Percentiles rank a stretch among this genome's conserved stretches.
phyloP scores from a whole-genome alignment of 2,113 vertebrate genomes.

The Camarhynchus parvulus region DNA sequence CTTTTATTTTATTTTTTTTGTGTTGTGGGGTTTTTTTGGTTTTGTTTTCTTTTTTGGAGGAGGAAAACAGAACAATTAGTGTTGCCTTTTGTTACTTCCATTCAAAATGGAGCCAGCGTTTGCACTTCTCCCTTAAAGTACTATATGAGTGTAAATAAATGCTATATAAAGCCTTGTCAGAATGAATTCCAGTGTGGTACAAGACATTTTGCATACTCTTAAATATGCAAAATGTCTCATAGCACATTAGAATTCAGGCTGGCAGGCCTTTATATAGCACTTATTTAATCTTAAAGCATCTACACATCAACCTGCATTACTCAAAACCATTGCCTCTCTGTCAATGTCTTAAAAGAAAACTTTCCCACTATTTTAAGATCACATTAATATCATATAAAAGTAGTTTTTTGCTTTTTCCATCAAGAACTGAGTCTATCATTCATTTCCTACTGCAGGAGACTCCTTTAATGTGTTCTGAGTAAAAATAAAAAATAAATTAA shows the following conservation, averaged over 20 bases:
- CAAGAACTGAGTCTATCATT: not conserved
- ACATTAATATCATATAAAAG: slow-evolving; percentile 57
- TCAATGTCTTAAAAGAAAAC: slow-evolving; percentile 78
- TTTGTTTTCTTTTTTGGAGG: slow-evolving; percentile 63
- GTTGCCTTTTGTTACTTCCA: slow-evolving; percentile 49
- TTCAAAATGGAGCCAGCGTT: slow-evolving; percentile 13
- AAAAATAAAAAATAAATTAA: not conserved
- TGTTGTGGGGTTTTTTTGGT: slow-evolving; percentile 70
- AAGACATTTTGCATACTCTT: slow-evolving; percentile 78
- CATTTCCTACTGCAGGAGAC: not conserved
- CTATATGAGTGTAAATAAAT: slow-evolving; percentile 68
- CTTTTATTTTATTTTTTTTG: slow-evolving; percentile 79
- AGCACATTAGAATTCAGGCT: slow-evolving; percentile 76
- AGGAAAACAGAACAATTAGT: slow-evolving; percentile 25
- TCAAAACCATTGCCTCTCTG: slow-evolving; percentile 73
- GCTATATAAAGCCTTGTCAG: slow-evolving; percentile 80
- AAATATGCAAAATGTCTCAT: slow-evolving; percentile 77
- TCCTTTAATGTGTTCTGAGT: not conserved
- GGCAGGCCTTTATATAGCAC: slow-evolving; percentile 82
- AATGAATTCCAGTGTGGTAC: slow-evolving; percentile 71
- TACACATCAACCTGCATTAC: slow-evolving; percentile 74
- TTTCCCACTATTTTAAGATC: slow-evolving; percentile 74
- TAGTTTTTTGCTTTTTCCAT: slow-evolving; percentile 57
- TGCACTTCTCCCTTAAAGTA: slow-evolving; percentile 63
- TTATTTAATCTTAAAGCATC: slow-evolving; percentile 79